Conservation (phyloP, 2,113 vertebrate species). For the Paradoxurus hermaphroditus region DNA sequence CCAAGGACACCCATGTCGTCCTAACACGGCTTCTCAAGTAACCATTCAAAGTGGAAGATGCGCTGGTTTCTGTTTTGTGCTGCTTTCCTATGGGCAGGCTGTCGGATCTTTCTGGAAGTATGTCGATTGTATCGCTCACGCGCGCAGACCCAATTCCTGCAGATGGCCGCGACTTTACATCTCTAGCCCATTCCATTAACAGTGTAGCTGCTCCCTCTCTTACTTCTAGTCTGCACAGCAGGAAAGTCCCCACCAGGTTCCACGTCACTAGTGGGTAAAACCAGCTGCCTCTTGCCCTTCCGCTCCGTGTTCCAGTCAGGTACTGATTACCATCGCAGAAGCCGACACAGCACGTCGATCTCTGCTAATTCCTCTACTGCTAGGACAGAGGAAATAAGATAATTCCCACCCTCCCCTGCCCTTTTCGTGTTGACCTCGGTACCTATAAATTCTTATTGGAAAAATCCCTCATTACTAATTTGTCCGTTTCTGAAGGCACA, state of each 20-base stretch:
- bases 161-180: accelerated
- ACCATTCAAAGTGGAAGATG: background rate
- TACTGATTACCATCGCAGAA: background rate
- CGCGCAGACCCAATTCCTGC: background rate
- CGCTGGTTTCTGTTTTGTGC: background rate
- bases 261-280: background rate
- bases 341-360: background rate
- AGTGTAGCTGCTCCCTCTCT: background rate
- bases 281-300: background rate
- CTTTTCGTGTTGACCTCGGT: background rate
- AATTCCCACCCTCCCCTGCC: background rate
- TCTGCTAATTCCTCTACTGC: background rate
- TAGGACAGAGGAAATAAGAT: background rate
- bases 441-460: background rate
- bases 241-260: background rate
- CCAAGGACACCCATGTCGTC: background rate
- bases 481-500: constrained; percentile 5
- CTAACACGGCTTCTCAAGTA: background rate
- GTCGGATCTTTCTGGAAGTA: background rate
- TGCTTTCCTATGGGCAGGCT: background rate
- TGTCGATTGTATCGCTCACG: background rate
- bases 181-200: background rate
- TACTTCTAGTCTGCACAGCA: background rate
- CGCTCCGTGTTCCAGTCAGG: background rate
- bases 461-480: background rate